Evolutionary conservation across 35 echinoderm and acorn worm genomes (phyloP).

Genomic region (Apostichopus californicus): DNA sequence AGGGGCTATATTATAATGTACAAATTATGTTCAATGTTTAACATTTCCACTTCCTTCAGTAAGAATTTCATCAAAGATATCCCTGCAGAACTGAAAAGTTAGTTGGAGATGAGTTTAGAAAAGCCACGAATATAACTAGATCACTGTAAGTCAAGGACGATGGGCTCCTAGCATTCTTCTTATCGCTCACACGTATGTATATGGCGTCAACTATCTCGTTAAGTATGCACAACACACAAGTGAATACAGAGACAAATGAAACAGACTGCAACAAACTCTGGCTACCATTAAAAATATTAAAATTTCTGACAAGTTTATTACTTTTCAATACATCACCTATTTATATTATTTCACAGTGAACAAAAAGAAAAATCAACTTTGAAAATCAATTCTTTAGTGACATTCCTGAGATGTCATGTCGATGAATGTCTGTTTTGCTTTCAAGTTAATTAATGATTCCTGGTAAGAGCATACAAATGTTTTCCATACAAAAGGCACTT

Average conservation of each 20-base stretch:
- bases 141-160: too few relatives aligned
- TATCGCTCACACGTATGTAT: too few relatives aligned
- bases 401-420: neutral
- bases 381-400: neutral
- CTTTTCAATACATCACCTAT: neutral
- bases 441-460: neutral
- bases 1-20: too few relatives aligned
- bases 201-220: too few relatives aligned
- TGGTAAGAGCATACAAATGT: conserved; percentile 20
- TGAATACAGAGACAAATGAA: neutral
- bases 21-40: too few relatives aligned
- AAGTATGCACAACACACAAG: too few relatives aligned
- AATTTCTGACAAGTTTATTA: neutral
- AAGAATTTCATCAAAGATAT: too few relatives aligned
- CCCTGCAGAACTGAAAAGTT: too few relatives aligned
- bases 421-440: neutral
- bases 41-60: too few relatives aligned
- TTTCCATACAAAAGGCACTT: conserved; percentile 34
- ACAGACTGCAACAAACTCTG: neutral
- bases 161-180: too few relatives aligned
- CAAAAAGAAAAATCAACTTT: neutral
- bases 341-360: neutral
- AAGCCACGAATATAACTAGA: too few relatives aligned
- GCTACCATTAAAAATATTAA: neutral
- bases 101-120: too few relatives aligned